Conservation (phyloP, 1,140 invertebrate species). For the Andrena cerasifolii region DNA sequence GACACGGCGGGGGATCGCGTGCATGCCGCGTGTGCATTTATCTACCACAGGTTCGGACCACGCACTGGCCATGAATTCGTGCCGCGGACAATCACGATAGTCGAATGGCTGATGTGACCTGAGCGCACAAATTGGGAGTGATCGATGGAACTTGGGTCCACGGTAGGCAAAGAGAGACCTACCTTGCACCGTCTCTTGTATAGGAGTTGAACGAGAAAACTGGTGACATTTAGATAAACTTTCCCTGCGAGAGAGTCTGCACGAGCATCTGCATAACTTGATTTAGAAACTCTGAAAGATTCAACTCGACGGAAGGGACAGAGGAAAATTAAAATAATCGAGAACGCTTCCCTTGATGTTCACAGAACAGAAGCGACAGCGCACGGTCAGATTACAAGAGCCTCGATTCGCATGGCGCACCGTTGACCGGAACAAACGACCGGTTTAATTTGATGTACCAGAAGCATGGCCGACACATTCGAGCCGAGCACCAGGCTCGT, state of each 20-base stretch:
- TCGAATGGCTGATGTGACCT: no score
- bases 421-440: background rate
- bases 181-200: no score
- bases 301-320: no score
- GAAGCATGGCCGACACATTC: background rate
- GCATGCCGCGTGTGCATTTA: conserved; percentile 27
- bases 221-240: no score
- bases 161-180: no score
- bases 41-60: background rate
- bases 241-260: no score
- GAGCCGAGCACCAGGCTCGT: no score
- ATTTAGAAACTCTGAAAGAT: no score
- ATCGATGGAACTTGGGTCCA: no score
- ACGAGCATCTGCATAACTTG: no score
- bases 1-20: conserved; percentile 34
- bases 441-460: conserved; percentile 9
- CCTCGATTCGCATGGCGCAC: background rate
- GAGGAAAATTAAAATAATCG: no score
- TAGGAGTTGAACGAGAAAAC: no score
- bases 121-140: background rate
- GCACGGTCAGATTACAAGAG: background rate
- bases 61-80: conserved; percentile 38
- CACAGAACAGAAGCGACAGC: background rate
- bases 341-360: background rate
- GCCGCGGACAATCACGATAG: conserved; percentile 21